Evolutionary conservation across 2,888 invertebrate genomes (phyloP), one percentile per base, ranked within the genome.

Genomic region (Agapostemon virescens): DNA sequence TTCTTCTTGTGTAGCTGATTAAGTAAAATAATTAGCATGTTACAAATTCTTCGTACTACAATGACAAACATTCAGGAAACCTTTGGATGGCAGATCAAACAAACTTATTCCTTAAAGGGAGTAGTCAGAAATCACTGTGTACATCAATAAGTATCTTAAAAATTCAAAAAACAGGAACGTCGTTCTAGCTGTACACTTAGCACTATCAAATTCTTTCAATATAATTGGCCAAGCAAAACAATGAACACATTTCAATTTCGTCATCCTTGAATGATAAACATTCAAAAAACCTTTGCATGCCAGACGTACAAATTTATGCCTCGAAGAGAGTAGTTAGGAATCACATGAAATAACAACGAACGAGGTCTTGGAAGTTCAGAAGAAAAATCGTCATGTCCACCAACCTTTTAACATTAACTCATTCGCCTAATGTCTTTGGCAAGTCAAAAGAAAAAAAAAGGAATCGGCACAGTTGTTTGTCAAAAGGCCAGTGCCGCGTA

Each of bases 361-460:
- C n/a, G 26, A 15, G 6, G 15, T 15, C 15, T 26, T 17, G 55
- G 17, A 5, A 26, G 26, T 26, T 11, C 4, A 26, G 2, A 55
- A 26, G 6, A 0, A 26, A 26, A 55, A 26, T 26, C 26, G 26
- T 26, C 13, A 2, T 1, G 23, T 52, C 5, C 2, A 4, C 1
- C 20, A 20, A 7, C 5, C 20, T 20, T 49, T 49, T 9, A n/a
- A 9, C n/a, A n/a, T 2, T n/a, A 7, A 9, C 49, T 9, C n/a
- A 5, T 49, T n/a, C 49, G 7, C n/a, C 49, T 5, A 26, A 55
- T 23, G 55, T 55, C 15, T 17, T 7, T 55, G 55, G 15, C 33
- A 9, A 61, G 17, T 0, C 30, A 61, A 30, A 66, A n/a, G 49
- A 61, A 42, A 70, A 61, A 61, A 30, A 66, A n/a, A n/a, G 42